A percentile compares a stretch with the other conserved stretches of the same genome.
Evolutionary conservation across 1,140 invertebrate species (phyloP).

Genomic region (Psilanteris sp.): DNA sequence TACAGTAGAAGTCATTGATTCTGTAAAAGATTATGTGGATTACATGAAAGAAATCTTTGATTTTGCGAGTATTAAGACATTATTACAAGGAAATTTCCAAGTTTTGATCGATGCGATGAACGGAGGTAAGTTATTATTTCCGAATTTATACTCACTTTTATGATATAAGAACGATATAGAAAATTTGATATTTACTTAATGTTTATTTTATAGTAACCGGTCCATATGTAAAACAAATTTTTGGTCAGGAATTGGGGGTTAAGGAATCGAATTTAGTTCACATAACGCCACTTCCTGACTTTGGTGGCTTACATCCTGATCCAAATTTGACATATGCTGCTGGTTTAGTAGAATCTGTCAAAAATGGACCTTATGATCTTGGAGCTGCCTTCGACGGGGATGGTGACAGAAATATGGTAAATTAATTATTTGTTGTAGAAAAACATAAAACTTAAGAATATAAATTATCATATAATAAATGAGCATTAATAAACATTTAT

Average conservation of each 20-base stretch:
- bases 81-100: constrained; percentile 90
- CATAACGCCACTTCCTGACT: constrained; percentile 91
- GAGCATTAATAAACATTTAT: too few relatives aligned
- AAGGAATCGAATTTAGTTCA: constrained; percentile 85
- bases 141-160: too few relatives aligned
- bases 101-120: constrained; percentile 96
- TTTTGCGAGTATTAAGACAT: constrained; percentile 88
- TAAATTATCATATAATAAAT: too few relatives aligned
- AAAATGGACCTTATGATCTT: constrained; percentile 92
- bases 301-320: constrained; percentile 98
- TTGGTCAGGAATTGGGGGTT: constrained; percentile 91
- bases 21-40: constrained; percentile 92
- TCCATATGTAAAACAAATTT: constrained; percentile 95
- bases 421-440: too few relatives aligned
- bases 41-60: constrained; percentile 99
- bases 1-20: constrained; percentile 94
- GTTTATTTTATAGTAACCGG: constrained; percentile 91
- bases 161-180: too few relatives aligned
- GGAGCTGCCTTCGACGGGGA: constrained; percentile 99
- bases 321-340: constrained; percentile 98
- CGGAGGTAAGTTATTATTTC: constrained; percentile 90
- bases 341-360: constrained; percentile 89
- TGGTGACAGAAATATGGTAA: constrained; percentile 84
- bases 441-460: too few relatives aligned
- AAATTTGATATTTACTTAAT: too few relatives aligned